Percentiles rank a stretch among this genome's conserved stretches.
Conservation (phyloP, 2,797 vertebrate species). For the Lophius americanus region DNA sequence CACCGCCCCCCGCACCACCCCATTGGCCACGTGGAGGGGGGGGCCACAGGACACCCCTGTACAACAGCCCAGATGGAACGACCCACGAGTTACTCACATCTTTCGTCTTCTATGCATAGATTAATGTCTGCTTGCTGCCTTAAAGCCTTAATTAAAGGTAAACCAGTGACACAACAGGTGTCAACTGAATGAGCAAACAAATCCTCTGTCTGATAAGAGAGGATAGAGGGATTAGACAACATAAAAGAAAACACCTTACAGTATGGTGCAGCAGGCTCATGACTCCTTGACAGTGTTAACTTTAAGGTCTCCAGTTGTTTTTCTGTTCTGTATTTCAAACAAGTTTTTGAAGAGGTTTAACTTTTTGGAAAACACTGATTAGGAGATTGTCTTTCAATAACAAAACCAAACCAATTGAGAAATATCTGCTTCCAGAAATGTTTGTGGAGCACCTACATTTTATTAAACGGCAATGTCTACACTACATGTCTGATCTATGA, state of each 20-base stretch:
- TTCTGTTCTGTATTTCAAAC: neutral
- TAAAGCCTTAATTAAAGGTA: neutral
- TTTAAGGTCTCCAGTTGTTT: too few relatives aligned
- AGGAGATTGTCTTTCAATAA: neutral
- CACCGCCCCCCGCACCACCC: constrained; percentile 87
- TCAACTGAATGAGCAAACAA: neutral
- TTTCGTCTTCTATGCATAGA: neutral
- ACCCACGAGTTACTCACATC: constrained; percentile 70
- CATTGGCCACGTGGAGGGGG: constrained; percentile 88
- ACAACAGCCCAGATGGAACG: constrained; percentile 76
- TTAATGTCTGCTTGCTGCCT: neutral
- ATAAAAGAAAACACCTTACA: neutral
- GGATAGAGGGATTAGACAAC: constrained; percentile 14
- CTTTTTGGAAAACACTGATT: neutral
- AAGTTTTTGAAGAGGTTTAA: too few relatives aligned
- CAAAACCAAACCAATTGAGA: neutral
- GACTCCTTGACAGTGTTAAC: neutral
- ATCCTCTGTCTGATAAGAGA: constrained; percentile 3
- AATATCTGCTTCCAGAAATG: neutral
- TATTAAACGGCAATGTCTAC: neutral
- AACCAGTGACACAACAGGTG: neutral
- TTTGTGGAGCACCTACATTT: neutral
- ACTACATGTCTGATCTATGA: neutral
- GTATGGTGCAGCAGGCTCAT: neutral
- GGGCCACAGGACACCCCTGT: constrained; percentile 94